Evolutionary conservation across 2,888 invertebrate genomes (phyloP), one percentile per base, ranked within the genome.

Genomic region (Liopterus haemorrhoidalis): DNA sequence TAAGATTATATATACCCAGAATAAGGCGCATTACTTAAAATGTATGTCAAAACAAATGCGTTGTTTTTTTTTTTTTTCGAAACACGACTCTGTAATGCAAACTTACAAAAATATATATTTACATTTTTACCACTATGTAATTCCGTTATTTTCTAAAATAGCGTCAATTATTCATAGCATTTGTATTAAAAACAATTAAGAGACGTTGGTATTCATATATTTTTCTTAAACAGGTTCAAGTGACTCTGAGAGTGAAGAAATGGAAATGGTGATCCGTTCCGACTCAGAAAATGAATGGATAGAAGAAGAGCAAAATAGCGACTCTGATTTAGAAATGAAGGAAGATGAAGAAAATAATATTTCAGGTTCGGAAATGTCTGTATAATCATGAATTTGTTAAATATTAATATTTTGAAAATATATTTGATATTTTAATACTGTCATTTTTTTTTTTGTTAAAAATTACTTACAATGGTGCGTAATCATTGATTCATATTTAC

Each of bases 261-360:
- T 64, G 36, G 60, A 63, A 44, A 49, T 64, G 19, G 59, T 59
- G 12, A 53, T 49, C 6, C 56, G 61, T 44, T 59, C 60, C 1
- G 64, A 62, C 25, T 63, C 62, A 44, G 66, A 63, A 24, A 62
- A 64, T 43, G 66, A 67, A 49, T 66, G 66, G 67, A 58, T 61
- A 11, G 67, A 67, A 45, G 65, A 64, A 47, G 65, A 64, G 25
- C 64, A 63, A 28, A 59, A 57, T 25, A 52, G 58, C 52, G 54
- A 57, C 37, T 54, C 54, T 35, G 45, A 55, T 11, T 53, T 57
- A 16, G 54, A 55, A 35, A 42, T 51, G 15, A 57, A 56, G 40
- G 52, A 53, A 5, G 52, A 50, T 49, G 41, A 41, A 33, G n/a
- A n/a, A n/a, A 46, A 42, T 40, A 39, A 43, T 39, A 33, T 45